Percentiles rank a stretch among this genome's conserved stretches.
Evolutionary conservation across 2,797 vertebrate genomes (phyloP).

Genomic region (Iguana delicatissima): DNA sequence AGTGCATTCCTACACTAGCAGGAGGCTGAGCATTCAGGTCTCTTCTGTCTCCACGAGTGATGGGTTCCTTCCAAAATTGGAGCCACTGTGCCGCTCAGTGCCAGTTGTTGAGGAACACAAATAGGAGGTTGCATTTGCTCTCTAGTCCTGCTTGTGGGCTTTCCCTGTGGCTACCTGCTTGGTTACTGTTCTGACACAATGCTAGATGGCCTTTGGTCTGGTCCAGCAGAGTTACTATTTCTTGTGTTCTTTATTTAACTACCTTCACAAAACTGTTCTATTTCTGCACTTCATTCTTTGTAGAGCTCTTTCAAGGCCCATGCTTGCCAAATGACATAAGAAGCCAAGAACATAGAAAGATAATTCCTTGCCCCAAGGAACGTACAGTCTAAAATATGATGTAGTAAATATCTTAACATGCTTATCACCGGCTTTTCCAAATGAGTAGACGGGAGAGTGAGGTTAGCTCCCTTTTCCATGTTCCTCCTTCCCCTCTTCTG

Average conservation of each 20-base stretch:
- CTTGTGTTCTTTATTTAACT: not conserved
- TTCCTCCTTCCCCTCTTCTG: too few species aligned
- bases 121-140: not conserved
- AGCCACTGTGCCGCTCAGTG: too few species aligned
- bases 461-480: not conserved
- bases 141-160: not conserved
- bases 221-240: not conserved
- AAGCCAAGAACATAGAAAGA: not conserved
- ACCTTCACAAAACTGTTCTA: not conserved
- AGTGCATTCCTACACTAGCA: too few species aligned
- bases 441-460: too few species aligned
- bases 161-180: not conserved
- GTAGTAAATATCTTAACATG: too few species aligned
- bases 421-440: not conserved
- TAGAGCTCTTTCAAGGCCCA: not conserved
- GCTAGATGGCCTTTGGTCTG: not conserved
- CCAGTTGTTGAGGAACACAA: not conserved
- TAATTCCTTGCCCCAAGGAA: not conserved
- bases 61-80: too few species aligned
- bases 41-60: too few species aligned
- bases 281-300: not conserved
- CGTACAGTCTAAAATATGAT: not conserved
- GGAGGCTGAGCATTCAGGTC: too few species aligned
- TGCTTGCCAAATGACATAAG: not conserved
- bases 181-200: not conserved